These are phyloP conservation scores for Hippocampus barbouri DNA, from an alignment of 2,113 vertebrate genomes.

Conservation along the genomic window DNA sequence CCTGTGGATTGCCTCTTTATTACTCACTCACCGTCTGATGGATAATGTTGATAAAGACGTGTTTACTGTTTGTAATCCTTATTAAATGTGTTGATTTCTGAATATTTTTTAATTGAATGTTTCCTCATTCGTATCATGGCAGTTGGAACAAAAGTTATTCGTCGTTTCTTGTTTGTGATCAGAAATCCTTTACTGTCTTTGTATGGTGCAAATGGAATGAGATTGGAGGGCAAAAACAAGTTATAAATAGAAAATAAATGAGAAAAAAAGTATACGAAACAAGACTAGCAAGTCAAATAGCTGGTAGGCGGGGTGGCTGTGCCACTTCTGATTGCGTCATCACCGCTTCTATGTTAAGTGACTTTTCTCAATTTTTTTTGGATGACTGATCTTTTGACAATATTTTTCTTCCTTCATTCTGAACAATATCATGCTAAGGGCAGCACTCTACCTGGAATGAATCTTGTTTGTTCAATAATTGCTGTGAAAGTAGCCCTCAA, in stretches of 20 bases:
- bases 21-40: slow-evolving; percentile 36
- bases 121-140: too few species aligned
- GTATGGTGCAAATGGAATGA: not conserved
- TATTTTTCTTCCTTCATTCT: not conserved
- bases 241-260: not conserved
- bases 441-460: not conserved
- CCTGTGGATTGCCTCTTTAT: slow-evolving; percentile 34
- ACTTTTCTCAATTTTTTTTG: too few species aligned
- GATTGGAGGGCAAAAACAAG: not conserved
- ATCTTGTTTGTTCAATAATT: not conserved
- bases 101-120: too few species aligned
- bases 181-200: too few species aligned
- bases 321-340: not conserved
- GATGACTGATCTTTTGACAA: too few species aligned
- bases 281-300: not conserved
- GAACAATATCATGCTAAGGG: not conserved
- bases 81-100: too few species aligned
- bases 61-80: too few species aligned
- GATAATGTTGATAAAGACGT: slow-evolving; percentile 2
- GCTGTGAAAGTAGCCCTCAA: not conserved
- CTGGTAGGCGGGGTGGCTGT: not conserved
- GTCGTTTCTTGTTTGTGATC: too few species aligned
- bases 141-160: too few species aligned
- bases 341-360: not conserved
- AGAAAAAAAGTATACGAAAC: not conserved